Conservation (phyloP, 2,113 vertebrate genomes). For the Dromas ardeola region DNA sequence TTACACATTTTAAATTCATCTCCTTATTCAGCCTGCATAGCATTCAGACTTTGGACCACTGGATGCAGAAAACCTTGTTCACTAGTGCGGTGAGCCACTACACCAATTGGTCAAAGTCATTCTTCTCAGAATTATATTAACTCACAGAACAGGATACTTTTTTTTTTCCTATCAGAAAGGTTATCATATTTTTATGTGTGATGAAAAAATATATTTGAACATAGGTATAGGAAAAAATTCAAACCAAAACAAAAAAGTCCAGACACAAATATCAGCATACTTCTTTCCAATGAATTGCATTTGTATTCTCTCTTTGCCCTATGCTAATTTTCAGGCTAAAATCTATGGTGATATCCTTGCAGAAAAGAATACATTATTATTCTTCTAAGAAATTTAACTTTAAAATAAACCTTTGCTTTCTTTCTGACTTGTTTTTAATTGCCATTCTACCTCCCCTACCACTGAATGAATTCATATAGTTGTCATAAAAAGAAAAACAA, state of each 20-base stretch:
- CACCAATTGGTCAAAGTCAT: conserved; percentile 48
- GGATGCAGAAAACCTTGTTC: conserved; percentile 60
- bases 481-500: not conserved
- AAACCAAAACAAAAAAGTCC: not conserved
- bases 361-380: not conserved
- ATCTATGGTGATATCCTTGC: not conserved
- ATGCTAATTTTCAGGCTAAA: conserved; percentile 14
- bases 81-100: conserved; percentile 67
- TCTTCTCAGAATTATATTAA: conserved; percentile 68
- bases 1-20: conserved; percentile 66
- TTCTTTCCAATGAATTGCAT: not conserved
- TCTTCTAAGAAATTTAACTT: conserved; percentile 4
- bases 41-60: conserved; percentile 57
- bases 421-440: conserved; percentile 26
- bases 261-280: not conserved
- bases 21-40: conserved; percentile 59
- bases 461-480: not conserved
- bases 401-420: not conserved
- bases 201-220: not conserved
- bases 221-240: not conserved
- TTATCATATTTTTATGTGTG: conserved; percentile 15
- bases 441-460: not conserved
- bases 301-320: not conserved
- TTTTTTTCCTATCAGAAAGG: not conserved
- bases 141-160: not conserved